phyloP scores from a whole-genome alignment of 2,113 vertebrate species.

The Pteruthius melanotis region DNA sequence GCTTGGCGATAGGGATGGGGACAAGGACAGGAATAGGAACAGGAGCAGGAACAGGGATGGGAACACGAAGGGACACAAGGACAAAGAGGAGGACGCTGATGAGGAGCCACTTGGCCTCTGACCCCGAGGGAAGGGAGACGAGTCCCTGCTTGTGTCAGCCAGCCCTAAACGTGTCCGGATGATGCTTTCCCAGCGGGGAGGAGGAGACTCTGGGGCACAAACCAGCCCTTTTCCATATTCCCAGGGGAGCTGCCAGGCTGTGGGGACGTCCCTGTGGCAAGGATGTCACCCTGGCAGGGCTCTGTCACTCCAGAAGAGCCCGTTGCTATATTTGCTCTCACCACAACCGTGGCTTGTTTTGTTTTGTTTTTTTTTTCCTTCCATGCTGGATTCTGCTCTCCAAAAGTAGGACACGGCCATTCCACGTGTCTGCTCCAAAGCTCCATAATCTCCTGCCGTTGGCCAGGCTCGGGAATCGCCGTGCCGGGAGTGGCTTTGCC shows the following conservation, averaged over 20 bases:
- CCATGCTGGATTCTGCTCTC: neutral
- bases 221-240: neutral
- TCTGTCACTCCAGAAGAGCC: neutral
- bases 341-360: neutral
- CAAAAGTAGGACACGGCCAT: constrained; percentile 39
- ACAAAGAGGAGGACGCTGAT: neutral
- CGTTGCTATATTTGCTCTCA: neutral
- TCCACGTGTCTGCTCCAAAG: constrained; percentile 23
- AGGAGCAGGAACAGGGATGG: neutral
- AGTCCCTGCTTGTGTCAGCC: neutral
- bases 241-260: neutral
- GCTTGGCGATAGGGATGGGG: too few species aligned
- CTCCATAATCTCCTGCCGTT: constrained; percentile 6
- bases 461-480: fast-evolving
- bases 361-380: neutral
- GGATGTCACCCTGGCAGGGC: neutral
- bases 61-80: neutral
- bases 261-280: neutral
- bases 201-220: neutral
- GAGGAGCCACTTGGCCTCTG: neutral
- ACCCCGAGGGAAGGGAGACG: fast-evolving
- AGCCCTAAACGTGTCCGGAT: fast-evolving
- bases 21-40: neutral
- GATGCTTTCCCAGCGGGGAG: neutral
- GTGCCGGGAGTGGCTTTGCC: fast-evolving